A percentile compares a stretch with the other conserved stretches of the same genome.
phyloP scores from a whole-genome alignment of 2,888 invertebrate genomes.

The Melolontha melolontha region DNA sequence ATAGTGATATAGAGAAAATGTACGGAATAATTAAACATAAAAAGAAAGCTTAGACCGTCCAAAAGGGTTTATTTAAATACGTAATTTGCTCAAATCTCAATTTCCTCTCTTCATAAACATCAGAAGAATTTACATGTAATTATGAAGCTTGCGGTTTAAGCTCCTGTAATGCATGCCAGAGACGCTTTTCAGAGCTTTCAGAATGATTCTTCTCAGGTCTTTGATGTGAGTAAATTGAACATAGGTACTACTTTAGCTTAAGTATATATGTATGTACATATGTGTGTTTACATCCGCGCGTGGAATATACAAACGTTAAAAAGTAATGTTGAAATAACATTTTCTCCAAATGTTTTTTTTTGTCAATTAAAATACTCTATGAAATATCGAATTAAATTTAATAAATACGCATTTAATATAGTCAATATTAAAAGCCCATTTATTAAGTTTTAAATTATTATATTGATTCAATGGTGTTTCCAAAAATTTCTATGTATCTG shows the following conservation, averaged over 20 bases:
- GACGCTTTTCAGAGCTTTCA: slow-evolving; percentile 59
- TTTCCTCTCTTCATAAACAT: slow-evolving; percentile 60
- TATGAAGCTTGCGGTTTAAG: slow-evolving; percentile 60
- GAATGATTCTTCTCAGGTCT: slow-evolving; percentile 58
- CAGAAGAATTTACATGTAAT: slow-evolving; percentile 63
- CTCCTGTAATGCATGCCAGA: slow-evolving; percentile 57
- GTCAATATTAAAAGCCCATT: too few species aligned
- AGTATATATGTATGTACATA: slow-evolving; percentile 51
- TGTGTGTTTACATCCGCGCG: not conserved
- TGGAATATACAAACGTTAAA: slow-evolving; percentile 19
- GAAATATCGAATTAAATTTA: too few species aligned
- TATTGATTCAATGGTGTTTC: too few species aligned
- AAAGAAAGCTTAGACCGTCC: too few species aligned
- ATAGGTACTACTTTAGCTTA: slow-evolving; percentile 56
- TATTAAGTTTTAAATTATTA: too few species aligned
- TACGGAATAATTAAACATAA: too few species aligned
- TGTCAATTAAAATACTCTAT: not conserved
- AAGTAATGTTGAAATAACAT: slow-evolving; percentile 23
- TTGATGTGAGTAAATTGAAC: slow-evolving; percentile 61
- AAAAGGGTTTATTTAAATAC: slow-evolving; percentile 54
- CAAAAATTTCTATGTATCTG: too few species aligned
- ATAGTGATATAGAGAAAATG: too few species aligned
- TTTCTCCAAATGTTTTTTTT: slow-evolving; percentile 14
- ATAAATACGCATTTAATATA: too few species aligned
- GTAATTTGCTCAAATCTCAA: slow-evolving; percentile 60